Evolutionary conservation across 2,888 invertebrate species (phyloP).

Genomic region (Spisula subtruncata): DNA sequence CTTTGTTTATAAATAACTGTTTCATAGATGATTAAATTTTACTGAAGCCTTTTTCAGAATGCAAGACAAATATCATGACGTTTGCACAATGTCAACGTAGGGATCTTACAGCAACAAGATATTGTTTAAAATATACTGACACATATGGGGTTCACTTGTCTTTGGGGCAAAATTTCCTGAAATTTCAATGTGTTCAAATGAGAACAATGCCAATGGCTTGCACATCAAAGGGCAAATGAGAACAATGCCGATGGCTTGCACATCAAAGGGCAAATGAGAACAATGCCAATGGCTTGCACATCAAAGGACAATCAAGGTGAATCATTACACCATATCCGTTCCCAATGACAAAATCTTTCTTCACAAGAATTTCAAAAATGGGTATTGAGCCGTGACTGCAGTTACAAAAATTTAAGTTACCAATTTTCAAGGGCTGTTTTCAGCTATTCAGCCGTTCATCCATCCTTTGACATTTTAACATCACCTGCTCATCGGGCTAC

Average conservation of each 20-base stretch:
- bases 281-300: neutral
- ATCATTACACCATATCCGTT: neutral
- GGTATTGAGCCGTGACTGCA: too few species aligned
- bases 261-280: neutral
- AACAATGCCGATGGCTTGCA: neutral
- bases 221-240: neutral
- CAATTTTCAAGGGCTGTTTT: too few species aligned
- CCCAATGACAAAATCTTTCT: too few species aligned
- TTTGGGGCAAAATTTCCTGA: slow-evolving; percentile 61
- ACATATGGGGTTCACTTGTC: slow-evolving; percentile 63
- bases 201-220: neutral
- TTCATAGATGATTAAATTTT: too few species aligned
- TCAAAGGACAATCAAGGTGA: neutral
- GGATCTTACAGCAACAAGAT: neutral
- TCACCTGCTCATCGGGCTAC: too few species aligned
- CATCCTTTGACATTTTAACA: too few species aligned
- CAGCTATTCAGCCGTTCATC: too few species aligned
- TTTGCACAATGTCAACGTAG: slow-evolving; percentile 28
- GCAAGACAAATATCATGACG: neutral
- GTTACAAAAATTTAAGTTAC: too few species aligned
- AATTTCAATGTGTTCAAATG: slow-evolving; percentile 35
- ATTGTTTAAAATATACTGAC: slow-evolving; percentile 56
- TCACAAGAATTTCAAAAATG: too few species aligned
- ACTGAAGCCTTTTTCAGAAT: slow-evolving; percentile 3
- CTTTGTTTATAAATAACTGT: too few species aligned